Evolutionary conservation across 2,888 invertebrate species (phyloP).

Genomic region (Nomada fabriciana): DNA sequence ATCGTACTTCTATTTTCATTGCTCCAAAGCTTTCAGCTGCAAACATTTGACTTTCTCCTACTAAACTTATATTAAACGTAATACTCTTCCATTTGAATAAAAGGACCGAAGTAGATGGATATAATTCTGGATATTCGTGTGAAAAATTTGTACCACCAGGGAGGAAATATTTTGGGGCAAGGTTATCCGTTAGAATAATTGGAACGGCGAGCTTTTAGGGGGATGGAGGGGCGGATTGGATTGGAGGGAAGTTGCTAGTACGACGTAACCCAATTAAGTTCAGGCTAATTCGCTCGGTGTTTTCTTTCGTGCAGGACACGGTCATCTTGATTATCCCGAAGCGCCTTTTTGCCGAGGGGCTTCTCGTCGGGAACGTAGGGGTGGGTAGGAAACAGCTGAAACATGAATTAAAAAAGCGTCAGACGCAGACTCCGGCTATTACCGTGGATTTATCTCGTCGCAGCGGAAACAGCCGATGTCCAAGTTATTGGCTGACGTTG

Average conservation of each 20-base stretch:
- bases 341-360: constrained; percentile 42
- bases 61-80: too few species aligned
- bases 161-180: constrained; percentile 1
- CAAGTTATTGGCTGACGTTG: constrained; percentile 46
- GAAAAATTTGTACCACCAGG: too few species aligned
- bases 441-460: constrained; percentile 47
- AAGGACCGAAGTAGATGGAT: too few species aligned
- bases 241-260: constrained; percentile 30
- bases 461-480: constrained; percentile 21
- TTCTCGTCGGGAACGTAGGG: neutral
- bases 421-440: constrained; percentile 49
- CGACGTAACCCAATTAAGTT: constrained; percentile 70
- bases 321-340: constrained; percentile 66
- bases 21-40: too few species aligned
- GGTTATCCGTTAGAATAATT: constrained; percentile 45
- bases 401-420: constrained; percentile 55
- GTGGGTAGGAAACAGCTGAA: constrained; percentile 18
- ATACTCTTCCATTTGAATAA: too few species aligned
- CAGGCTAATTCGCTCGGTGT: constrained; percentile 68
- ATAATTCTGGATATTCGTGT: too few species aligned
- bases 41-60: too few species aligned
- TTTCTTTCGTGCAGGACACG: constrained; percentile 58
- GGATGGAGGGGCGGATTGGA: constrained; percentile 2
- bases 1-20: too few species aligned
- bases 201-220: constrained; percentile 12